Conservation (phyloP, 2,797 vertebrate genomes). For the Momotus momota region DNA sequence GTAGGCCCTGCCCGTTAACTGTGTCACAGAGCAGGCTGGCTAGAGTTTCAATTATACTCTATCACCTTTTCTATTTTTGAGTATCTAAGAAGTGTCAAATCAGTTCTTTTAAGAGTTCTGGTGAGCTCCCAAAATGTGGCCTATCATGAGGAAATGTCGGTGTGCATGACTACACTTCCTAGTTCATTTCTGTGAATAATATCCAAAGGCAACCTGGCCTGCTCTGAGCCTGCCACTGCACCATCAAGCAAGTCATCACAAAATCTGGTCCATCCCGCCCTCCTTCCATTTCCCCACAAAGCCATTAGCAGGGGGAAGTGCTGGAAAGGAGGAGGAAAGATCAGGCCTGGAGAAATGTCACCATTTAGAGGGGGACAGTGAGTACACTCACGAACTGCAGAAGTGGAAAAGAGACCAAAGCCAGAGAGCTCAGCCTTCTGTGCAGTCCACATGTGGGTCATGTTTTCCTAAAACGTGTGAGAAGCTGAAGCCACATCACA, state of each 20-base stretch:
- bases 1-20: background rate
- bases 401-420: background rate
- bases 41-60: background rate
- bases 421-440: background rate
- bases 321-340: background rate
- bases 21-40: background rate
- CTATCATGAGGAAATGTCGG: rapidly evolving
- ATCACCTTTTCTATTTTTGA: background rate
- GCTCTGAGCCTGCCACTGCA: background rate
- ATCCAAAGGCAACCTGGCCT: background rate
- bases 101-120: background rate
- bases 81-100: background rate
- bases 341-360: background rate
- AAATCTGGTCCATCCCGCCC: rapidly evolving
- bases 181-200: background rate
- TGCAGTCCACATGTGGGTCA: background rate
- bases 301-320: background rate
- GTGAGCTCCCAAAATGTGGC: background rate
- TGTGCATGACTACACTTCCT: background rate
- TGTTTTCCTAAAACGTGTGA: background rate
- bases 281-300: background rate
- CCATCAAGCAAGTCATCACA: background rate
- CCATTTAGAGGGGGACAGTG: background rate
- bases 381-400: background rate
- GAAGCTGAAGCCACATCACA: background rate